phyloP scores from a whole-genome alignment of 2,797 vertebrate genomes.

The Manis crassicaudata region DNA sequence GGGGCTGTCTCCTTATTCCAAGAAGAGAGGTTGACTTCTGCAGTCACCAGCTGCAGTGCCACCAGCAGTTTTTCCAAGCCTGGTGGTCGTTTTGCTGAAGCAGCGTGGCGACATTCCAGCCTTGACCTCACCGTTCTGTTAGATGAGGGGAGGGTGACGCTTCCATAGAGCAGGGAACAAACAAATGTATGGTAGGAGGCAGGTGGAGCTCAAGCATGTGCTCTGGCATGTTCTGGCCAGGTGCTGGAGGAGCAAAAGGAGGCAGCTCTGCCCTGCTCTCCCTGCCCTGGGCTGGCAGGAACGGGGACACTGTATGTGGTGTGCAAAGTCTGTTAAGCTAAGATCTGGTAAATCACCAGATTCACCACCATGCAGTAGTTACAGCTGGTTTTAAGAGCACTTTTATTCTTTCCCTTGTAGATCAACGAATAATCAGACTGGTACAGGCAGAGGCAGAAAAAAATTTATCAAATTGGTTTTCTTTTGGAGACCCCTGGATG shows the following conservation, averaged over 20 bases:
- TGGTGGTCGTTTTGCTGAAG: background rate
- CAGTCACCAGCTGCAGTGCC: too few species aligned
- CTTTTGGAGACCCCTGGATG: background rate
- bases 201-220: fast-evolving
- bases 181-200: fast-evolving
- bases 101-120: background rate
- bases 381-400: background rate
- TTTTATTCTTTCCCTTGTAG: too few species aligned
- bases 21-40: background rate
- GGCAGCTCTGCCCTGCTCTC: fast-evolving
- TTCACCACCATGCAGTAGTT: fast-evolving
- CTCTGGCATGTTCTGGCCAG: too few species aligned
- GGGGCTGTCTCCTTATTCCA: background rate
- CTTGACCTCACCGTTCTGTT: background rate
- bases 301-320: too few species aligned
- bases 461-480: background rate
- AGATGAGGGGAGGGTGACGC: background rate
- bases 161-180: background rate
- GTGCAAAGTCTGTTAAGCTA: too few species aligned
- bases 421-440: background rate
- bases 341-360: background rate
- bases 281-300: too few species aligned
- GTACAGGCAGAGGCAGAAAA: background rate
- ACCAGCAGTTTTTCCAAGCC: background rate
- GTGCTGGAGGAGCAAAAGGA: background rate